A percentile compares a stretch with the other conserved stretches of the same genome.
Conservation (phyloP, 1,140 invertebrate species). For the Steinernema feltiae region DNA sequence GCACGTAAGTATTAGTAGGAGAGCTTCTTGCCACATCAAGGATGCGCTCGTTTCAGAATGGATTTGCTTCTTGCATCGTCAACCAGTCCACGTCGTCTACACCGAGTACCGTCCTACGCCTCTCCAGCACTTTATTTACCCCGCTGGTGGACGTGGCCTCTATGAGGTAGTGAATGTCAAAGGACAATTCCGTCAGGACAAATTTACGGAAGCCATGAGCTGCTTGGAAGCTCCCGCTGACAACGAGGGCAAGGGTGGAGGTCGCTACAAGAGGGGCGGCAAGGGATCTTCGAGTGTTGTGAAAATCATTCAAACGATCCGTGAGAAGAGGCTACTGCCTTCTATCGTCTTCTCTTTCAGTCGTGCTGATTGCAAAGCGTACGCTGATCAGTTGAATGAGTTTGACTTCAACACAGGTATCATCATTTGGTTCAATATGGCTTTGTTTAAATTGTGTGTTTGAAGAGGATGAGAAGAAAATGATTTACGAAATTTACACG, state of each 20-base stretch:
- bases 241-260: background rate
- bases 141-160: slow-evolving; percentile 83
- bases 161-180: slow-evolving; percentile 91
- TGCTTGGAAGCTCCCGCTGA: slow-evolving; percentile 72
- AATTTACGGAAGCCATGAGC: slow-evolving; percentile 91
- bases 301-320: slow-evolving; percentile 97
- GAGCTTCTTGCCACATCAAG: background rate
- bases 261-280: slow-evolving; percentile 63
- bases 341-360: slow-evolving; percentile 99
- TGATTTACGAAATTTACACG: slow-evolving; percentile 91
- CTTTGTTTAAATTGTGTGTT: too few species aligned
- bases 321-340: slow-evolving; percentile 92
- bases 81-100: slow-evolving; percentile 97
- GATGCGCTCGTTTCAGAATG: slow-evolving; percentile 71
- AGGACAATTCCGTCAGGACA: slow-evolving; percentile 90
- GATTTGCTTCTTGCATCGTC: slow-evolving; percentile 85
- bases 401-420: slow-evolving; percentile 92
- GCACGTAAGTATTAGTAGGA: slow-evolving; percentile 60
- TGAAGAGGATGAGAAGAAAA: slow-evolving; percentile 83
- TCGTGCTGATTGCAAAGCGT: slow-evolving; percentile 94
- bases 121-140: slow-evolving; percentile 95
- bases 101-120: slow-evolving; percentile 96
- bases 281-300: slow-evolving; percentile 74
- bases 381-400: slow-evolving; percentile 91
- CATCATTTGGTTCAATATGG: too few species aligned